A percentile compares a stretch with the other conserved stretches of the same genome.
phyloP scores from a whole-genome alignment of 2,888 invertebrate genomes.

The Drosophila mayaguana region DNA sequence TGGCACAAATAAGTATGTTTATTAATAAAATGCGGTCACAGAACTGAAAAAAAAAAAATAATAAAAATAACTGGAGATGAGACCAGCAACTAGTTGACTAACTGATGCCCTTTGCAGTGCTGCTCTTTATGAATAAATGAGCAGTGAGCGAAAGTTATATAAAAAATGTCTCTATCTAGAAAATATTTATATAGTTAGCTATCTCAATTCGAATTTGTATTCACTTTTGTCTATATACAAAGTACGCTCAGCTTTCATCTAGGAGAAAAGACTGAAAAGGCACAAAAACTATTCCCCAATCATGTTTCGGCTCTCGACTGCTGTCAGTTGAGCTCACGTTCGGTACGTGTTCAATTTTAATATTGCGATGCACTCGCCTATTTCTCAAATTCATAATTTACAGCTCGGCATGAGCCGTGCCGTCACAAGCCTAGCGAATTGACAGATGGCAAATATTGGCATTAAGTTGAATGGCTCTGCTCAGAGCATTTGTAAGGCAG shows the following conservation, averaged over 20 bases:
- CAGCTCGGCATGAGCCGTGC: conserved; percentile 28
- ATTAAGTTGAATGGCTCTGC: conserved; percentile 15
- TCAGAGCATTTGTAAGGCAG: background rate
- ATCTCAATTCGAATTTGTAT: background rate
- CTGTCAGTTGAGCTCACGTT: conserved; percentile 49
- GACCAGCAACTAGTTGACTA: background rate
- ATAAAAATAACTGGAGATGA: background rate
- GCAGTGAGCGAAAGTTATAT: background rate
- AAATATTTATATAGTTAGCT: background rate
- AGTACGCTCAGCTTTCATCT: conserved; percentile 23
- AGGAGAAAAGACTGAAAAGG: background rate
- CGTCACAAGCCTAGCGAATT: conserved; percentile 39
- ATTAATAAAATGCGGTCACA: conserved; percentile 64
- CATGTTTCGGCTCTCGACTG: conserved; percentile 8
- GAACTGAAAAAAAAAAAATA: background rate
- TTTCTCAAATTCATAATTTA: conserved; percentile 47
- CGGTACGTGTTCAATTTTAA: conserved; percentile 68
- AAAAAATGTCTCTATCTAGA: background rate
- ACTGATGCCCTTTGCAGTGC: background rate
- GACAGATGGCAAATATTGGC: conserved; percentile 56
- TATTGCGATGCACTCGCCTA: conserved; percentile 47
- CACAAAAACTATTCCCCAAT: conserved; percentile 38
- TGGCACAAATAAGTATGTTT: conserved; percentile 51
- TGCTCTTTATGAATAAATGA: background rate
- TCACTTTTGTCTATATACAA: conserved; percentile 8